Conservation (phyloP, 53 echinoderm and acorn worm species). For the Pentamera pediparva region DNA sequence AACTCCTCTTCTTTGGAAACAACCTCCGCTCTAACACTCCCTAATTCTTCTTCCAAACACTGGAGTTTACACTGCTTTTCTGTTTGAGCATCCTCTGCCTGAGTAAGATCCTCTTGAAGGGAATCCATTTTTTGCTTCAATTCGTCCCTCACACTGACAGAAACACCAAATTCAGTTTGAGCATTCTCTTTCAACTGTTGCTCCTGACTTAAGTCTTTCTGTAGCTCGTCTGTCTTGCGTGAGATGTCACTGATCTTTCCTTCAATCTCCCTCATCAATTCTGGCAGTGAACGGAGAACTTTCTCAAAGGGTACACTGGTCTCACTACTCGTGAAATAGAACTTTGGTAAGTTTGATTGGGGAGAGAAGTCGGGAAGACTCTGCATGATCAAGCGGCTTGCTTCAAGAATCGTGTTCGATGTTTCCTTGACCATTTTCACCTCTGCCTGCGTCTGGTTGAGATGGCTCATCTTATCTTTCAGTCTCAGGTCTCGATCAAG, state of each 20-base stretch:
- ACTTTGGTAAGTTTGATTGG: conserved; percentile 7
- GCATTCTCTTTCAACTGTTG: neutral
- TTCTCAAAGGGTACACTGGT: neutral
- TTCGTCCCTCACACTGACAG: conserved; percentile 16
- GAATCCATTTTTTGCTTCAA: neutral
- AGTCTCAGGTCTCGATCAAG: conserved; percentile 18
- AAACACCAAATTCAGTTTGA: conserved; percentile 13
- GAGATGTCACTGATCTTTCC: neutral
- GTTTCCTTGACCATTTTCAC: conserved; percentile 50
- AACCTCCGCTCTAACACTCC: neutral
- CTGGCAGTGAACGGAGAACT: neutral
- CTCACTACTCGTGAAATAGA: neutral
- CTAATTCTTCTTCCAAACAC: neutral
- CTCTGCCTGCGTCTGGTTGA: neutral
- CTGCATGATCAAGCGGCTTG: neutral
- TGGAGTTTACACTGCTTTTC: neutral
- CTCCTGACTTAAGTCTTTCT: neutral
- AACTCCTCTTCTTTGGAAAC: neutral
- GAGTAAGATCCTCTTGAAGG: neutral
- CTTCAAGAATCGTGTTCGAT: conserved; percentile 51
- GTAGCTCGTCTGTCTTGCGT: neutral
- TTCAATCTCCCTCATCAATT: conserved; percentile 6
- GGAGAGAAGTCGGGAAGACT: conserved; percentile 4
- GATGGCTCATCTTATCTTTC: conserved; percentile 4
- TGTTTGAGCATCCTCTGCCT: neutral